Base-by-base conservation (phyloP, 1,140 invertebrate genomes). In the Zaprionus davidi region DNA sequence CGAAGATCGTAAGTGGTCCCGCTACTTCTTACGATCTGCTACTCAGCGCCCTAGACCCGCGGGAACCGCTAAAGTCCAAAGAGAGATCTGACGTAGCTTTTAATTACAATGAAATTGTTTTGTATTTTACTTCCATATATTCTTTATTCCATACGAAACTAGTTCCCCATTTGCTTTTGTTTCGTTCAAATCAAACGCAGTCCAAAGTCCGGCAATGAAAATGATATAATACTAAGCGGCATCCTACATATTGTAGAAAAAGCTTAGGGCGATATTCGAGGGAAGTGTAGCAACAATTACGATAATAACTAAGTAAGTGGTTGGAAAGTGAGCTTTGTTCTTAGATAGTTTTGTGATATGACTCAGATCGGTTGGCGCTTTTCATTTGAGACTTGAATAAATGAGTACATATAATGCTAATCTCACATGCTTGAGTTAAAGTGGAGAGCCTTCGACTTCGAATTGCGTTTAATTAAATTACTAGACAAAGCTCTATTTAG, bases 261-360 rank as follows among this genome's bases (percentile, higher is more conserved):
- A 51, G 46, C 46, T 51, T 24, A 24, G 20, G 5, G 65, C 44
- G 7, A 59, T 38, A 71, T 38, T 62, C 28, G 51, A 78, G 63
- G 58, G 34, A 46, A 46, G 34, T 82, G 66, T 49, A 49, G 67
- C 34, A 84, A 76, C 65, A 70, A 81, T 76, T 74, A 79, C 74
- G 84, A 87, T 87, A 86, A 82, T 82, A 70, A 72, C 73, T 80
- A 78, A 83, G 17, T 53, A 64, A 53, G 22, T 31, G 5, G 36
- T 64, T 63, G 76, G 60, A 60, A 71, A 65, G 58, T 64, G 55
- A 70, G 60, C 62, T 69, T 60, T 44, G 22, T n/a, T 71, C 20
- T 44, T 11, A 7, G 59, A 55, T 36, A 68, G 44, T 15, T 51
- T 36, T 26, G 6, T 41, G 64, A 58, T 46, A 22, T 58, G 63